These are phyloP conservation scores for Saccopteryx leptura DNA, from an alignment of 2,113 vertebrate species.

Conservation along the genomic window DNA sequence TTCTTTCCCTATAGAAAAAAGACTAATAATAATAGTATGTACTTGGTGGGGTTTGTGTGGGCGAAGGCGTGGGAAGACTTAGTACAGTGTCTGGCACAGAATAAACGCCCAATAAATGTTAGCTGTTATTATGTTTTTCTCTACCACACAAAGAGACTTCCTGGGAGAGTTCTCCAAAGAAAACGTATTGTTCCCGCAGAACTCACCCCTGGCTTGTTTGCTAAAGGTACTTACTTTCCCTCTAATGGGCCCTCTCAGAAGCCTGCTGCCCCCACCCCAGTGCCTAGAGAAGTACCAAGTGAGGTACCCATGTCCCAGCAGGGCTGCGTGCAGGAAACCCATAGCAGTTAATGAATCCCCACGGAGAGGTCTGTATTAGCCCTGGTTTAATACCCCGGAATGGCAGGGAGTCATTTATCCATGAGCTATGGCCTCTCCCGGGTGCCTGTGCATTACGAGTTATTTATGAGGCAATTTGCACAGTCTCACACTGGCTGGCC, in stretches of 20 bases:
- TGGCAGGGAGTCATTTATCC: slow-evolving; percentile 88
- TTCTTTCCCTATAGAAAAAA: slow-evolving; percentile 46
- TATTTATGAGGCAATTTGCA: slow-evolving; percentile 91
- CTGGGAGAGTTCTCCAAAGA: slow-evolving; percentile 58
- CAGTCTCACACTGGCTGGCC: slow-evolving; percentile 88
- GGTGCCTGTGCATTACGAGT: slow-evolving; percentile 86
- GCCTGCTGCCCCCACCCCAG: slow-evolving; percentile 72
- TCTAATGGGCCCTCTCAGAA: slow-evolving; percentile 65
- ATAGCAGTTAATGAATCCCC: slow-evolving; percentile 87
- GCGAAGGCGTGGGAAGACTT: background rate
- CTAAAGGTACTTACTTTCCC: slow-evolving; percentile 78
- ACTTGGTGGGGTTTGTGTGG: slow-evolving; percentile 7
- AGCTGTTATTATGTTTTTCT: slow-evolving; percentile 25
- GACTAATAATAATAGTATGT: background rate
- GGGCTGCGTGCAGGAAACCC: slow-evolving; percentile 81
- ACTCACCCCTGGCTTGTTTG: background rate
- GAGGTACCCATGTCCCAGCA: slow-evolving; percentile 64
- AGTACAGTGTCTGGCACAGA: slow-evolving; percentile 10
- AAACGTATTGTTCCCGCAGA: background rate
- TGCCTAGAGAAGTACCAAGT: slow-evolving; percentile 56
- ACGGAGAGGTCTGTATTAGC: slow-evolving; percentile 84
- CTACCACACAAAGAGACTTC: slow-evolving; percentile 42
- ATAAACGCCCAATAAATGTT: slow-evolving; percentile 11
- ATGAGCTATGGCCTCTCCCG: slow-evolving; percentile 81
- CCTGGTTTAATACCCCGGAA: slow-evolving; percentile 86